These are phyloP conservation scores for Sitta europaea DNA, from an alignment of 2,113 vertebrate species.

Conservation along the genomic window DNA sequence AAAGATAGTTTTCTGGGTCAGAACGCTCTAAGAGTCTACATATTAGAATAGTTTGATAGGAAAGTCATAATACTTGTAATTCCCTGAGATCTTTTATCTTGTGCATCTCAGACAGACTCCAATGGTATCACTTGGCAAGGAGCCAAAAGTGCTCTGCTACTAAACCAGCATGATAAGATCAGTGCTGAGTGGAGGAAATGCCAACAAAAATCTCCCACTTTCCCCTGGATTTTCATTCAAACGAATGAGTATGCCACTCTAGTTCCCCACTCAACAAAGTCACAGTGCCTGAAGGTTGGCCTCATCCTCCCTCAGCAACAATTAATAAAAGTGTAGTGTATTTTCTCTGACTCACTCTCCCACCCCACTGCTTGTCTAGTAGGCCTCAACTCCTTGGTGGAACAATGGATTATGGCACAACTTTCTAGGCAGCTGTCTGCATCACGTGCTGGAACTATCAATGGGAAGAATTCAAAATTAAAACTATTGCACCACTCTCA, in stretches of 20 bases:
- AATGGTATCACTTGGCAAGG: background rate
- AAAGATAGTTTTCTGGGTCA: background rate
- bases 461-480: background rate
- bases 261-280: background rate
- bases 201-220: slow-evolving; percentile 21
- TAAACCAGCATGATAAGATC: slow-evolving; percentile 39
- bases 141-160: slow-evolving; percentile 28
- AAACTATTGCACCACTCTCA: background rate
- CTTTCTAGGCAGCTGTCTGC: background rate
- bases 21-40: background rate
- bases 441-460: background rate
- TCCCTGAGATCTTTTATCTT: slow-evolving; percentile 8
- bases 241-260: background rate
- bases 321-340: background rate
- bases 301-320: background rate
- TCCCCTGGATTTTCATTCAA: background rate
- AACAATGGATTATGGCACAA: background rate
- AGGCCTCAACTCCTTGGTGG: background rate
- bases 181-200: background rate
- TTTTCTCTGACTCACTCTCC: background rate
- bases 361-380: background rate
- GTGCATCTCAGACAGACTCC: background rate
- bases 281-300: background rate
- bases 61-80: slow-evolving; percentile 26
- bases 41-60: background rate